A percentile compares a stretch with the other conserved stretches of the same genome.
phyloP scores from a whole-genome alignment of 2,797 vertebrate genomes.

The Neopelma chrysocephalum region DNA sequence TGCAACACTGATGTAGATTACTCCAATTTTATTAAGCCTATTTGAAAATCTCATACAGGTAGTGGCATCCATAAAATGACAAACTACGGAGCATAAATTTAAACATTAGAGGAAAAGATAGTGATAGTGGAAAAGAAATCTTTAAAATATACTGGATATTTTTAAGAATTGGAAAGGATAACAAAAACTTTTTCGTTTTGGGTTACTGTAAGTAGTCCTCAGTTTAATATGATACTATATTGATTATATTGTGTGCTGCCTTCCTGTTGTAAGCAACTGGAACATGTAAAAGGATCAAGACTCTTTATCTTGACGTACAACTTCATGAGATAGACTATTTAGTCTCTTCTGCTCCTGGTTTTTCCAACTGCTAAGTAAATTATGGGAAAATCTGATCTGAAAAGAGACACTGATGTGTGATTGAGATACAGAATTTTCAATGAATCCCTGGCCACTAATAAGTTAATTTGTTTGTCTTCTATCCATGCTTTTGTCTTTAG shows the following conservation, averaged over 20 bases:
- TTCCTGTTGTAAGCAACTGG: neutral
- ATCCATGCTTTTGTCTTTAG: neutral
- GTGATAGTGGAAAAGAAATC: neutral
- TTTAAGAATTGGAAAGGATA: neutral
- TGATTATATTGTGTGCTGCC: neutral
- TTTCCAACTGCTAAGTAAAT: neutral
- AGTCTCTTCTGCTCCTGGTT: neutral
- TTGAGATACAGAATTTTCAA: neutral
- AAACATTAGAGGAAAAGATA: neutral
- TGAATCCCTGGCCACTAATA: neutral
- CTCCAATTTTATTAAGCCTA: neutral
- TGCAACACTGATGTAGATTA: neutral
- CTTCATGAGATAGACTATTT: neutral
- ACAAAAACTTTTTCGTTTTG: neutral
- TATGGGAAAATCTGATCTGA: neutral
- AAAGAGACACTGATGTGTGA: neutral
- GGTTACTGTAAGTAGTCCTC: neutral
- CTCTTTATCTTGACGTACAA: neutral
- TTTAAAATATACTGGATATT: neutral
- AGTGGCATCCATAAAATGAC: neutral
- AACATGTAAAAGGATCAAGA: neutral
- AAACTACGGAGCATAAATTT: neutral
- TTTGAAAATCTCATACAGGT: neutral
- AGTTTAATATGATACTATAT: neutral
- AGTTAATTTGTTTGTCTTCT: neutral